These are phyloP conservation scores for Mus spretus DNA, from an alignment of 2,797 vertebrate species.

Conservation along the genomic window DNA sequence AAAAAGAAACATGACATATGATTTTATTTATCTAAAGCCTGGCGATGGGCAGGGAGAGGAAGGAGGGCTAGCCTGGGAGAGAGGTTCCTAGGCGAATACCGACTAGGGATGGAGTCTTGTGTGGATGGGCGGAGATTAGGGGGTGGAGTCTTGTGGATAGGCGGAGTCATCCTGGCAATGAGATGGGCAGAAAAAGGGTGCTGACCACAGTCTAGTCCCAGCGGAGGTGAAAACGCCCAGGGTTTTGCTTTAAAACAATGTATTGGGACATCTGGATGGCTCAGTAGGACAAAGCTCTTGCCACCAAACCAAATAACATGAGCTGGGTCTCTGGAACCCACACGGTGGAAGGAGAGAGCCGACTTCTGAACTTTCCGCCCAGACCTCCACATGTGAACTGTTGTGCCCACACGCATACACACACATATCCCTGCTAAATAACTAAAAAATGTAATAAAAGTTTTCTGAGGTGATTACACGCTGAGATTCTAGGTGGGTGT, in stretches of 20 bases:
- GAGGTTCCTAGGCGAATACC: neutral
- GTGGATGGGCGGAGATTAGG: neutral
- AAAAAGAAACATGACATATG: neutral
- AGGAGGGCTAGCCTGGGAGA: neutral
- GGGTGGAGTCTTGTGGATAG: neutral
- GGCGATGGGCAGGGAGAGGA: neutral
- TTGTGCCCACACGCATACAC: neutral
- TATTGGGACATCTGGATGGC: neutral
- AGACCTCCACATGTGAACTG: neutral
- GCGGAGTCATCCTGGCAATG: neutral
- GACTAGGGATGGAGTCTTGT: neutral
- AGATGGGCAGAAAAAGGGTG: neutral
- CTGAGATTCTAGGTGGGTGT: neutral
- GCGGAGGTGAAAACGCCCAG: neutral
- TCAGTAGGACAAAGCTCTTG: neutral
- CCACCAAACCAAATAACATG: neutral
- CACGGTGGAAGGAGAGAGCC: neutral
- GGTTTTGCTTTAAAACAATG: slow-evolving; percentile 22
- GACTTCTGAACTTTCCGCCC: neutral
- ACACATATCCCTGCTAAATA: neutral
- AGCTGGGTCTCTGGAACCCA: neutral
- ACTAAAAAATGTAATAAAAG: neutral
- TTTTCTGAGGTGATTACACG: neutral
- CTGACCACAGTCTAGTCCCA: neutral
- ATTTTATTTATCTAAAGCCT: slow-evolving; percentile 5